Evolutionary conservation across 2,888 invertebrate species (phyloP), one percentile per base, ranked within the genome.

Genomic region (Heliconius ethilla): DNA sequence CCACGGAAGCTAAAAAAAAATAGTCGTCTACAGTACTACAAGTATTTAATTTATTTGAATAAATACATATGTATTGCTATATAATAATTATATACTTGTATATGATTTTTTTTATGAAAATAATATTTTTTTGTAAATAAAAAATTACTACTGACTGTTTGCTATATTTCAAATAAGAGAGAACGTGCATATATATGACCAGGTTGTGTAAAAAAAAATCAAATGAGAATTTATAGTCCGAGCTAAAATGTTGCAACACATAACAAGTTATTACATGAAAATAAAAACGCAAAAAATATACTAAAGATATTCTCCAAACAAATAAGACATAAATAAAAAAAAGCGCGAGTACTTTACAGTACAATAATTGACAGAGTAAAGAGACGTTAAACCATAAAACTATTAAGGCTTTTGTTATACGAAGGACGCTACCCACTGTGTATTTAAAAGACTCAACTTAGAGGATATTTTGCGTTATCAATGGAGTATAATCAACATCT

Each of bases 331-430:
- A 72, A 29, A 72, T 33, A 13, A 55, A 51, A 22, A 33, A 70
- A 70, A n/a, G 51, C 29, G 29, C 29, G 13, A 22, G 22, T 55
- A 13, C 27, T 51, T 22, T 29, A 51, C 55, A 55, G n/a, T 33
- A 33, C 33, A 25, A 33, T 79, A 76, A 79, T 63, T 77, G 67
- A 77, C 75, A 65, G 70, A 69, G 27, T 37, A 66, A 70, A 66
- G 70, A 77, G 73, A 73, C 59, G 62, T 70, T 73, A 33, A 51
- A 69, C 62, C 73, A 78, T 80, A 78, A 78, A 80, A 80, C 76
- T 76, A 78, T 80, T 80, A 75, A 72, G 27, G 29, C 45, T 37
- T 77, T 79, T 75, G 80, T 80, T 65, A 66, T 65, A 63, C 40
- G 63, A 72, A 73, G 67, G 75, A 75, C 37, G 75, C 72, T 77